Percentiles rank a stretch among this genome's conserved stretches.
These are phyloP conservation scores for Dyspetes luteomarginatus DNA, from an alignment of 2,888 invertebrate genomes.

Conservation along the genomic window DNA sequence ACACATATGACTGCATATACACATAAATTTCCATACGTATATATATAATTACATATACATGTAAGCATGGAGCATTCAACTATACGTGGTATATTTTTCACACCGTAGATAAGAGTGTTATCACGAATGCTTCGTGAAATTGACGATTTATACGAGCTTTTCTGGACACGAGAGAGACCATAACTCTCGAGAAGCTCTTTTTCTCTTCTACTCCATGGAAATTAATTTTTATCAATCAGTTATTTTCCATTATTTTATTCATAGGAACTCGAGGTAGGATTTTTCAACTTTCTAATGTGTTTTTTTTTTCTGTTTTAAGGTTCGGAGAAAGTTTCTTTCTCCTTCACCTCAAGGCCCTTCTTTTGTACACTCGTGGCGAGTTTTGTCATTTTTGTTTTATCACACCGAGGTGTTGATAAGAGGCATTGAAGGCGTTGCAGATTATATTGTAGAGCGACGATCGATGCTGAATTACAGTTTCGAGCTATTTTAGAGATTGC, in stretches of 20 bases:
- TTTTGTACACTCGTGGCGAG: too few species aligned
- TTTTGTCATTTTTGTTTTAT: too few species aligned
- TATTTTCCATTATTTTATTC: neutral
- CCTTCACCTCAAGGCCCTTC: too few species aligned
- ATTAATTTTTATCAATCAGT: neutral
- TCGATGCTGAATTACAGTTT: too few species aligned
- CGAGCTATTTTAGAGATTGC: too few species aligned
- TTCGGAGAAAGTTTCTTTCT: too few species aligned
- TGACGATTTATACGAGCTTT: neutral
- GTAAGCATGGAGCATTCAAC: neutral
- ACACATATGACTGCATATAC: neutral
- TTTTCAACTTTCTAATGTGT: neutral
- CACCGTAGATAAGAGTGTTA: constrained; percentile 36
- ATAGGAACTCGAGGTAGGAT: constrained; percentile 17
- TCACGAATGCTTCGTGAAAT: constrained; percentile 29
- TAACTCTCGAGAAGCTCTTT: neutral
- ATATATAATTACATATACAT: neutral
- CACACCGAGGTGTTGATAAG: too few species aligned
- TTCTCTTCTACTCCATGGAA: neutral
- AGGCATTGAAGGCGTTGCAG: too few species aligned
- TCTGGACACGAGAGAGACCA: neutral
- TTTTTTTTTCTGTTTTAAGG: neutral
- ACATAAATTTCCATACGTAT: neutral
- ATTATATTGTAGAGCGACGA: too few species aligned
- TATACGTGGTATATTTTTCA: neutral